Base-by-base conservation (phyloP, 1,140 invertebrate genomes). In the Artemia franciscana region DNA sequence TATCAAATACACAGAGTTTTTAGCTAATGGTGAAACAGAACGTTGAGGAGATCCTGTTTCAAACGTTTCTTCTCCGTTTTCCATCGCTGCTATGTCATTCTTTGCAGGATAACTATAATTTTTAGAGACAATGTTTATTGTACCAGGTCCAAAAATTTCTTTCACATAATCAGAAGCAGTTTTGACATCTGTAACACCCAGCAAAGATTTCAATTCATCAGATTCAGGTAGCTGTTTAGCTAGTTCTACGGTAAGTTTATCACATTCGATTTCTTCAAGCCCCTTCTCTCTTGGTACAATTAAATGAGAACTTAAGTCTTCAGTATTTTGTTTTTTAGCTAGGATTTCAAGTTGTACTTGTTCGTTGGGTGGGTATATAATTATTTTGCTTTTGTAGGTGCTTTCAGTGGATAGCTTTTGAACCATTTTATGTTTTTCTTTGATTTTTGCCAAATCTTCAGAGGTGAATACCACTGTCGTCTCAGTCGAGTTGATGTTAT, bases 221-320 rank as follows among this genome's bases (percentile, higher is more conserved):
- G 79, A 77, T 15, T 81, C 79, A 26, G 78, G 76, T 61, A 88
- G 74, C 63, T 84, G 80, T 71, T 79, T 81, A 26, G 81, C 81
- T 57, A 88, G 76, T 69, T 87, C 83, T 65, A 81, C 71, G 23
- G 83, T 84, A 60, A 86, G 75, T 66, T 81, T 76, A 67, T 89
- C 86, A 73, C 84, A 88, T 65, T 88, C 86, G 62, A 87, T 78
- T 72, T 88, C 86, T 69, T 88, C 86, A 59, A 82, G 78, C 15
- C 82, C 73, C 60, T 83, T 83, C 60, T 73, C 71, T n/a, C 73
- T 64, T 27, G 61, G 63, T 24, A 61, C 25, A 18, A 30, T 63
- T n/a, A 25, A 24, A 58, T 5, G 65, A 67, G 60, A 64, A n/a
- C 57, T 58, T 57, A 25, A 61, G 39, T 3, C 51, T 60, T 27